Evolutionary conservation across 2,113 vertebrate genomes (phyloP), one percentile per base, ranked within the genome.

Genomic region (Spheniscus mendiculus): DNA sequence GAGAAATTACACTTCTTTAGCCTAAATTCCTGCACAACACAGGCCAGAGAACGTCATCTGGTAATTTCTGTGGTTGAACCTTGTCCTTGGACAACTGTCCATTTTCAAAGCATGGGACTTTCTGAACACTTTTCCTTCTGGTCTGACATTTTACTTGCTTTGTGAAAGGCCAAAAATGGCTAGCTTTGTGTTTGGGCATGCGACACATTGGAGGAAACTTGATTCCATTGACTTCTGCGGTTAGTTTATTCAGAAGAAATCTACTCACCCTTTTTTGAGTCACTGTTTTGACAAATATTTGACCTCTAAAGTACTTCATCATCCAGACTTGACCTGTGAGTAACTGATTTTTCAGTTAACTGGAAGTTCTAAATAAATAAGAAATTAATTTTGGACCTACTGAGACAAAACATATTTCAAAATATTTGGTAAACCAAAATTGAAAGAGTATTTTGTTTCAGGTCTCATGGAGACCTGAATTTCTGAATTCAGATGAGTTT

Each of bases 281-380:
- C 84, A 91, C 56, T 3, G 17, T 55, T 83, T 87, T 79, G 85
- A 93, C 91, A 95, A 91, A 95, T 83, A 89, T 79, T 93, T 93
- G 66, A 95, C 84, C 84, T 86, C 91, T 92, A 77, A 80, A 95
- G 73, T 25, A 59, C 95, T 96, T 92, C 63, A 40, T 94, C 78
- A 56, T 87, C 67, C 0, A 2, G 67, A 45, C 30, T 40, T 84
- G 95, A 94, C 86, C 86, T 76, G 72, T 74, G 66, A 87, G 61
- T 80, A 92, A 76, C 56, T 71, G 52, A 71, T 74, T 83, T 61
- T 50, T 90, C 52, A 52, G 32, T 66, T 92, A 90, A 92, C 82
- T 87, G 95, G 67, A 71, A 96, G 45, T 61, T 76, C 62, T 80
- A 62, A 90, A 92, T 8, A 94, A 87, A 69, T 10, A 55, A 29